Base-by-base conservation (phyloP, 2,888 invertebrate species). In the Sinotaia quadrata region DNA sequence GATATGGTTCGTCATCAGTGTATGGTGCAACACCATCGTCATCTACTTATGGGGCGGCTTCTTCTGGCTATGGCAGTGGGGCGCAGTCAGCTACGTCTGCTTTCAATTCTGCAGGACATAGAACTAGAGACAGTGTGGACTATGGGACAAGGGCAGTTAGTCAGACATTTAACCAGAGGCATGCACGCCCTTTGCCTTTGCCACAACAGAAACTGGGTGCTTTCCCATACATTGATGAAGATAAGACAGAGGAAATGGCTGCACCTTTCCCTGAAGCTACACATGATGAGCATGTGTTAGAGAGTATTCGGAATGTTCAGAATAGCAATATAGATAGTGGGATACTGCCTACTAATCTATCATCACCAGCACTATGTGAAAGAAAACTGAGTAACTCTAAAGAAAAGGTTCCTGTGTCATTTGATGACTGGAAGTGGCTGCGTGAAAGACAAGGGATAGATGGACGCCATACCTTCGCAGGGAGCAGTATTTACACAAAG, bases 371-470 rank as follows among this genome's bases (percentile, higher is more conserved):
- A 18, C n/a, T n/a, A n/a, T n/a, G n/a, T n/a, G n/a, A n/a, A n/a
- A n/a, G n/a, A n/a, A n/a, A n/a, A n/a, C n/a, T n/a, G n/a, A n/a
- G n/a, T n/a, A 24, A 8, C 12, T 8, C 15, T 10, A 47, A 10
- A 12, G 62, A 36, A n/a, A 36, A n/a, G 5, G 37, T 56, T 41
- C 37, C 56, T 2, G 65, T 56, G 44, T 4, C 65, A 2, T 65
- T 44, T 34, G 65, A 65, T 18, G 65, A 65, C 56, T 65, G 65
- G 65, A 10, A 24, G n/a, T 65, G 65, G 65, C 56, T 65, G 33
- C 54, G 24, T 2, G 5, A 33, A 10, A 24, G 8, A 18, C 62
- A 21, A 15, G 8, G n/a, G 21, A 21, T 1, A 37, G 62, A 27
- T 24, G 8, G 44, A 31, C 41, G 29, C 59, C 59, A 5, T n/a